These are phyloP conservation scores for Gymnocephalus cernua DNA, from an alignment of 2,113 vertebrate genomes.

Conservation along the genomic window DNA sequence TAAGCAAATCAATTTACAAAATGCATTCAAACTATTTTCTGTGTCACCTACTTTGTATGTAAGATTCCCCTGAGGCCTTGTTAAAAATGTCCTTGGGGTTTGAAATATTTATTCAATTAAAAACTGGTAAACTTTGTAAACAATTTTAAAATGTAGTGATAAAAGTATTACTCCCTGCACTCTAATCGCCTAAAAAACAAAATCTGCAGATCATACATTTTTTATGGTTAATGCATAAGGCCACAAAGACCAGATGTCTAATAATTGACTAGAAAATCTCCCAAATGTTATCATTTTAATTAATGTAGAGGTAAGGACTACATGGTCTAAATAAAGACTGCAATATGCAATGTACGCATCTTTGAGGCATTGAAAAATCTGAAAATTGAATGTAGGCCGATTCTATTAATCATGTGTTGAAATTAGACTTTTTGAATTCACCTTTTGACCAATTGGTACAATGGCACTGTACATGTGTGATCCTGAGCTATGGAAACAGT, in stretches of 20 bases:
- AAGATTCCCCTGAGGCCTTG: neutral
- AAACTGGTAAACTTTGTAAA: slow-evolving; percentile 4
- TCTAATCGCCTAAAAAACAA: neutral
- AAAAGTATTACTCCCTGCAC: neutral
- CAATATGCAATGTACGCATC: neutral
- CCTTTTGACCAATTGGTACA: slow-evolving; percentile 5
- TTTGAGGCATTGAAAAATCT: slow-evolving; percentile 8
- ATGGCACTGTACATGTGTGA: slow-evolving; percentile 4
- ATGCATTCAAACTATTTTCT: neutral
- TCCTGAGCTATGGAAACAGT: slow-evolving; percentile 16
- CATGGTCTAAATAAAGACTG: slow-evolving; percentile 33
- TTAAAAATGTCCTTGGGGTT: neutral
- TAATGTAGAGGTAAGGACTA: neutral
- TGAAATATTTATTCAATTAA: slow-evolving; percentile 10
- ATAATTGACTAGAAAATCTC: slow-evolving; percentile 11
- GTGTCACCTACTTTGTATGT: slow-evolving; percentile 14
- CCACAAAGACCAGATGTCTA: neutral
- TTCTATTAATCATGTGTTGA: slow-evolving; percentile 4
- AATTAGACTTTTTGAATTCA: slow-evolving; percentile 15
- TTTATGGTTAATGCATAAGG: neutral
- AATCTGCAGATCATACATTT: neutral
- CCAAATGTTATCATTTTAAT: slow-evolving; percentile 8
- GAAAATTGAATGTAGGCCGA: neutral
- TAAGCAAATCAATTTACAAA: neutral
- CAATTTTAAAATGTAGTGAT: neutral